Evolutionary conservation across 2,888 invertebrate genomes (phyloP).

Genomic region (Sinhomidia bicolor): DNA sequence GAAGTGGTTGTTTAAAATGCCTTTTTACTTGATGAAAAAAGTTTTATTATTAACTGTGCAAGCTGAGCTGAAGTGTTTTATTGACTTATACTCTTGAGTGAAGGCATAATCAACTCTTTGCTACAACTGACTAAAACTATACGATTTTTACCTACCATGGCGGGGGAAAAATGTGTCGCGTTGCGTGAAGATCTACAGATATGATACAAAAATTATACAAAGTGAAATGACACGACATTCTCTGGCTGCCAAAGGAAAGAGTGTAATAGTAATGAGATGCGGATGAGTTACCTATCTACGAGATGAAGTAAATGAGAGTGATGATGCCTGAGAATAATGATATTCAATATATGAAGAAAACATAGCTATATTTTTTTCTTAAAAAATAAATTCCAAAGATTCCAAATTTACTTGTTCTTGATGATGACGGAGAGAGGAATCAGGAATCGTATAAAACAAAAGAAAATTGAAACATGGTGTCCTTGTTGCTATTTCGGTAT

Average conservation of each 20-base stretch:
- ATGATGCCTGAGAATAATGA: not conserved
- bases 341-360: not conserved
- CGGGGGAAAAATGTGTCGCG: too few relatives aligned
- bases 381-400: not conserved
- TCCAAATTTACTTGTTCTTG: not conserved
- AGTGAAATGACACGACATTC: not conserved
- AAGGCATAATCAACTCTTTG: too few relatives aligned
- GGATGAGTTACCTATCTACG: not conserved
- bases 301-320: not conserved
- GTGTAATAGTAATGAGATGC: not conserved
- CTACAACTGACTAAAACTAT: too few relatives aligned
- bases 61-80: too few relatives aligned
- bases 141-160: too few relatives aligned
- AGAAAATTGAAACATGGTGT: not conserved
- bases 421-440: not conserved
- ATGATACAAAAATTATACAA: not conserved
- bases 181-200: not conserved
- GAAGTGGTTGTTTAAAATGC: too few relatives aligned
- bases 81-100: too few relatives aligned
- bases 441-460: not conserved
- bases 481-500: not conserved
- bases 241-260: not conserved
- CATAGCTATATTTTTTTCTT: not conserved
- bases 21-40: too few relatives aligned
- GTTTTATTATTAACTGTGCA: too few relatives aligned